Base-by-base conservation (phyloP, 1,140 invertebrate genomes). In the Meloidogyne chitwoodi region DNA sequence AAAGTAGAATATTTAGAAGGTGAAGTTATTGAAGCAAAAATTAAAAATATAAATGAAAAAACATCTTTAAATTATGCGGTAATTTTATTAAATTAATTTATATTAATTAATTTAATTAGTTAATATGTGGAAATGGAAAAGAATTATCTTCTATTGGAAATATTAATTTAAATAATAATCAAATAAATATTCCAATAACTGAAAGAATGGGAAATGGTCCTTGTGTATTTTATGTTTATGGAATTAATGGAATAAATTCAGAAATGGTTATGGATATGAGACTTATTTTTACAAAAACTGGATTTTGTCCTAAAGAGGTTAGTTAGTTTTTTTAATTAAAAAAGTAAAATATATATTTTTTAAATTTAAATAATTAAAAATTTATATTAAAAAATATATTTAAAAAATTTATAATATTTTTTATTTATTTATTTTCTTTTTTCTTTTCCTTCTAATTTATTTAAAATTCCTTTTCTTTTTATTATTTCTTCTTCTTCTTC, bases 1-100 rank as follows among this genome's bases (percentile, higher is more conserved):
- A 61, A 64, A 22, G 71, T 63, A 48, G 71, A 73, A 63, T 73
- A 73, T 31, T 16, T 73, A 26, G 71, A 73, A 64, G 71, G 71
- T 5, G 71, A 73, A 31, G 29, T 63, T 29, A 14, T 73, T 38
- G 71, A 73, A 31, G 56, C 34, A 8, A 24, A n/a, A 19, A 34
- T 73, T 8, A 14, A 16, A 14, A 38, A 61, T 27, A 48, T 19
- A 38, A 70, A 19, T 70, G 71, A n/a, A n/a, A n/a, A 1, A 56
- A 22, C 48, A n/a, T 56, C 5, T 6, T 38, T 71, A 38, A 73
- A 73, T 22, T 73, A 73, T 31, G 71, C 71, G 71, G 71, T 73
- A 26, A 56, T n/a, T 38, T 38, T 4, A 19, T n/a, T 44, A 5
- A 69, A n/a, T 34, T 19, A 72, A 24, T 63, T 24, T 14, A 24